Evolutionary conservation across 2,797 vertebrate genomes (phyloP).

Genomic region (Hapalemur alaotrensis): DNA sequence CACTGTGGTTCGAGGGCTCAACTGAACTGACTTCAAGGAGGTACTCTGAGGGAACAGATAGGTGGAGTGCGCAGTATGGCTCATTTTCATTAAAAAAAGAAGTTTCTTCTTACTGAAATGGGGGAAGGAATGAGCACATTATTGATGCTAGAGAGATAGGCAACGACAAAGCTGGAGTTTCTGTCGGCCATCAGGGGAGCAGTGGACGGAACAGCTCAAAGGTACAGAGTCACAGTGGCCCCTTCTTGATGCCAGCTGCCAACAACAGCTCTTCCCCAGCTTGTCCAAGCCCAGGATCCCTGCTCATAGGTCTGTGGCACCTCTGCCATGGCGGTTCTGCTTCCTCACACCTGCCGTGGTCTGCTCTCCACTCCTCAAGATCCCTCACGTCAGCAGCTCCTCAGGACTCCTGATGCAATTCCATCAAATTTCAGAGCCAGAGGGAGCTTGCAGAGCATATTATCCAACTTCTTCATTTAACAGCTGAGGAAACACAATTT

Average conservation of each 20-base stretch:
- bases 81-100: slow-evolving; percentile 8
- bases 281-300: background rate
- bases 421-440: slow-evolving; percentile 27
- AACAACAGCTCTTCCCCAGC: background rate
- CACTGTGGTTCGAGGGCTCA: background rate
- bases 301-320: background rate
- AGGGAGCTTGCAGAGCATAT: background rate
- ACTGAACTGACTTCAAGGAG: background rate
- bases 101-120: background rate
- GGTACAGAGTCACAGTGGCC: background rate
- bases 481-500: slow-evolving; percentile 24
- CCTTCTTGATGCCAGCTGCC: background rate
- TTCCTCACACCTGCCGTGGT: background rate
- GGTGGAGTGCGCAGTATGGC: background rate
- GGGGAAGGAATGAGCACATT: background rate
- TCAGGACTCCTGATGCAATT: background rate
- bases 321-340: background rate
- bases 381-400: background rate
- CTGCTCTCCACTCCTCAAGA: background rate
- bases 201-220: background rate
- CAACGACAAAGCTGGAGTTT: background rate
- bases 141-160: background rate
- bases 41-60: background rate
- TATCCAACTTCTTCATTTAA: slow-evolving; percentile 34
- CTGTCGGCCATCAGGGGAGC: background rate